These are phyloP conservation scores for Tribolium freemani DNA, from an alignment of 2,888 invertebrate species.

Conservation along the genomic window DNA sequence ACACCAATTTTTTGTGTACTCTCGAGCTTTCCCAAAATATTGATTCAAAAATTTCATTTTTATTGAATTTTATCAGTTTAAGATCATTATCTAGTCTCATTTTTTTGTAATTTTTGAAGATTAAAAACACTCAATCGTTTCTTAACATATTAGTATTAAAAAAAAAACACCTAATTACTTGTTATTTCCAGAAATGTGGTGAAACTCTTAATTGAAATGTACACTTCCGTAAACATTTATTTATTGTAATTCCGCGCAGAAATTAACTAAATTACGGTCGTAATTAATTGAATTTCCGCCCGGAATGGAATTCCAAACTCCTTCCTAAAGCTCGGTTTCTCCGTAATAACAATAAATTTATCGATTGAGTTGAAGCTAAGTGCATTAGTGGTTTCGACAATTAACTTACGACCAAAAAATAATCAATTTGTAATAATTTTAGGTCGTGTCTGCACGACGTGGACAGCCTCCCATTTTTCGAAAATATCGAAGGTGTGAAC, in stretches of 20 bases:
- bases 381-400: background rate
- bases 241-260: background rate
- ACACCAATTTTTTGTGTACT: too few species aligned
- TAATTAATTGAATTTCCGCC: background rate
- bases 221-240: background rate
- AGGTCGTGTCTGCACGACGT: conserved; percentile 25
- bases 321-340: background rate
- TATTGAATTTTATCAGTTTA: too few species aligned
- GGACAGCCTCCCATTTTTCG: conserved; percentile 17
- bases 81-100: too few species aligned
- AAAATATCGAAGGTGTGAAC: conserved; percentile 27
- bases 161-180: too few species aligned
- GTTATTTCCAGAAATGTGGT: too few species aligned
- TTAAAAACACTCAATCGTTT: too few species aligned
- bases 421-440: background rate
- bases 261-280: background rate
- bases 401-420: background rate
- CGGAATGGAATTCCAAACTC: background rate
- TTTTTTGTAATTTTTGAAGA: too few species aligned
- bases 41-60: too few species aligned
- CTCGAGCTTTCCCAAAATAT: too few species aligned
- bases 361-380: background rate
- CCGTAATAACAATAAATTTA: background rate
- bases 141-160: too few species aligned
- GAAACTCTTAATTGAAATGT: too few species aligned